phyloP scores from a whole-genome alignment of 2,797 vertebrate species.

The Okamejei kenojei region DNA sequence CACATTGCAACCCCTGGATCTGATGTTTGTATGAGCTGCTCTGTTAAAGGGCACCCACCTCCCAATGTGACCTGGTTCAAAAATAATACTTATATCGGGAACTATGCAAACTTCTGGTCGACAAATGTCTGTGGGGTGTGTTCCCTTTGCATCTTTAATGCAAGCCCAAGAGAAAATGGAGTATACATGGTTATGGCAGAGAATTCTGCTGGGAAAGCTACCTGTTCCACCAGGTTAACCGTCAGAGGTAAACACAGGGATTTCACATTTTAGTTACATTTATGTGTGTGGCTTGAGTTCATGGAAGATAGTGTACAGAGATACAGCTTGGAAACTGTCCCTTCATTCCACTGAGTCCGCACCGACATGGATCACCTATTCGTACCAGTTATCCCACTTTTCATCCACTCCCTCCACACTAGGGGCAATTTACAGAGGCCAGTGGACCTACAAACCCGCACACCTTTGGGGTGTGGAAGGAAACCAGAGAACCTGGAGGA shows the following conservation, averaged over 20 bases:
- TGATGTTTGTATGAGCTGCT: constrained; percentile 79
- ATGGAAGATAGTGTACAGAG: constrained; percentile 17
- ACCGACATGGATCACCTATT: no score
- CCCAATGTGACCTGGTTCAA: constrained; percentile 75
- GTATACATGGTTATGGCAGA: constrained; percentile 65
- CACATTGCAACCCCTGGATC: constrained; percentile 70
- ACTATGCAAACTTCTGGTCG: constrained; percentile 61
- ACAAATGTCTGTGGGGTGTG: constrained; percentile 75
- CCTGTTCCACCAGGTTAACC: constrained; percentile 64
- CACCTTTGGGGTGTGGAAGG: no score
- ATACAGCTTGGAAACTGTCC: no score
- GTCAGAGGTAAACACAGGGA: constrained; percentile 60
- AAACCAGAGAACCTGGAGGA: no score
- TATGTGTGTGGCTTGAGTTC: constrained; percentile 53
- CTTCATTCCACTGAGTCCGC: no score
- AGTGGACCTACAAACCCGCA: no score
- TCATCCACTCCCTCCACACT: no score
- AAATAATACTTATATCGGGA: constrained; percentile 64
- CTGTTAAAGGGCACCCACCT: constrained; percentile 66
- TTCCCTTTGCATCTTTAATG: constrained; percentile 65
- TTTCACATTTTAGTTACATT: constrained; percentile 43
- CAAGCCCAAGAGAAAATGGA: constrained; percentile 62
- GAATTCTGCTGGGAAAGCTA: constrained; percentile 61
- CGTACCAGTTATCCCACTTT: no score
- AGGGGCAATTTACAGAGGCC: no score